These are phyloP conservation scores for Enteromius argenteus DNA, from an alignment of 2,797 vertebrate genomes.

Conservation along the genomic window DNA sequence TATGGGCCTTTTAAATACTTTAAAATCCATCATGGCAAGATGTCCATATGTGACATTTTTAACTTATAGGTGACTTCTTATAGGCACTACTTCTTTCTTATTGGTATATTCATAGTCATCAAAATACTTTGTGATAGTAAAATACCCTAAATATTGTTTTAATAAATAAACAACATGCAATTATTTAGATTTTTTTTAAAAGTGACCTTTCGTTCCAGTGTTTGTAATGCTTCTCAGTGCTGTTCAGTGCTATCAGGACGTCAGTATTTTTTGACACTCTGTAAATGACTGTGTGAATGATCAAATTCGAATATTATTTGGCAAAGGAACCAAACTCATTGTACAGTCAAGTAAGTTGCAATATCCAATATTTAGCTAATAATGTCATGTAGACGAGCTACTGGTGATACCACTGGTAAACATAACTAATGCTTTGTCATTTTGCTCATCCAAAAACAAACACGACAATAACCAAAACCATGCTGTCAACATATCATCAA, in stretches of 20 bases:
- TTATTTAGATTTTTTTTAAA: background rate
- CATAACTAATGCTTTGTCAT: background rate
- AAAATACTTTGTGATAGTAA: background rate
- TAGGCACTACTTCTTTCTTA: background rate
- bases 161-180: background rate
- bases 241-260: background rate
- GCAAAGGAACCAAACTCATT: constrained; percentile 42
- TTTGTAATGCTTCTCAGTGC: background rate
- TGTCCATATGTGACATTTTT: background rate
- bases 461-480: background rate
- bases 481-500: background rate
- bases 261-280: background rate
- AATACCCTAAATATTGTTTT: background rate
- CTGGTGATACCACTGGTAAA: background rate
- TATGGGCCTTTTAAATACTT: background rate
- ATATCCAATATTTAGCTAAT: background rate
- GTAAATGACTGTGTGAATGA: constrained; percentile 41
- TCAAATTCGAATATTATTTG: constrained; percentile 35
- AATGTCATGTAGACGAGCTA: background rate
- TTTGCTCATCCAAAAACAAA: background rate
- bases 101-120: background rate
- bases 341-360: constrained; percentile 55
- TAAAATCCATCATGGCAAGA: background rate
- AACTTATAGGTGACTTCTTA: background rate
- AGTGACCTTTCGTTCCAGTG: background rate